Percentiles rank a stretch among this genome's conserved stretches.
Evolutionary conservation across 2,113 vertebrate species (phyloP).

Genomic region (Nyctibius bracteatus): DNA sequence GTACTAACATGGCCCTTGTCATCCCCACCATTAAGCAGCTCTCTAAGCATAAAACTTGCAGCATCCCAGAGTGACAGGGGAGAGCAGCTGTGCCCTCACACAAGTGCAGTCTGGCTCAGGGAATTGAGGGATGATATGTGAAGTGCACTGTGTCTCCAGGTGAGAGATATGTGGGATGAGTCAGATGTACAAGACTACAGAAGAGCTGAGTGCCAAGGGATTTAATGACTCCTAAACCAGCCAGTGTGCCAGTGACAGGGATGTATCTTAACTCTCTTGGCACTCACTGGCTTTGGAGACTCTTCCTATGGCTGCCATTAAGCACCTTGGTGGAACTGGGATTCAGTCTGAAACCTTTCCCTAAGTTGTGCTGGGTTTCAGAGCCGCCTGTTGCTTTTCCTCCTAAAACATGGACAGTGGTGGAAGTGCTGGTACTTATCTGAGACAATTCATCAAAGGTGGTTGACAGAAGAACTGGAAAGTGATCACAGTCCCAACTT

Average conservation of each 20-base stretch:
- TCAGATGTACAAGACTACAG: neutral
- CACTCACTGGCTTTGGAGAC: neutral
- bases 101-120: neutral
- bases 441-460: neutral
- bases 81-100: neutral
- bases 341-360: neutral
- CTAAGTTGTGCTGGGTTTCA: neutral
- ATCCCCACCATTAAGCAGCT: neutral
- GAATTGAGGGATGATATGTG: neutral
- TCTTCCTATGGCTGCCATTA: neutral
- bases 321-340: neutral
- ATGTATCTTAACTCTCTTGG: neutral
- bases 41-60: neutral
- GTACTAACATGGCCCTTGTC: neutral
- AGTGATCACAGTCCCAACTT: neutral
- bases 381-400: neutral
- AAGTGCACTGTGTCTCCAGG: neutral
- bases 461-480: neutral
- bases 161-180: neutral
- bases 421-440: neutral
- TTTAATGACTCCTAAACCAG: neutral
- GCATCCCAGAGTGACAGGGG: neutral
- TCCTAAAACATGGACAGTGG: neutral
- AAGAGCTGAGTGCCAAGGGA: neutral
- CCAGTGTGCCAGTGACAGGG: neutral